Conservation (phyloP, 2,113 vertebrate species). For the Crotophaga sulcirostris region DNA sequence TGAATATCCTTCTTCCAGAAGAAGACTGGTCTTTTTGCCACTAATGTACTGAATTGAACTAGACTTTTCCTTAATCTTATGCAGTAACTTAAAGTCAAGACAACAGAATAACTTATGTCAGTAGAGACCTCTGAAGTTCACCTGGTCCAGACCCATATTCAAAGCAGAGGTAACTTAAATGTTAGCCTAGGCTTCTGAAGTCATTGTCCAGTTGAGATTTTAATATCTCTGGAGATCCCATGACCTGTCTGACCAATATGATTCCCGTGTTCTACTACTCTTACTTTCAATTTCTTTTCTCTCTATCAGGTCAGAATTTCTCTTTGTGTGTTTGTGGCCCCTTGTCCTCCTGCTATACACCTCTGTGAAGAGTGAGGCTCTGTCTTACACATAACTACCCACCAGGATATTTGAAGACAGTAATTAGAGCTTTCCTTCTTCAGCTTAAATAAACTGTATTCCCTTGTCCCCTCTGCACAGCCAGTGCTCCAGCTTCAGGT, state of each 20-base stretch:
- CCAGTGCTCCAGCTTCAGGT: background rate
- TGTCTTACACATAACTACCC: background rate
- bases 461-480: background rate
- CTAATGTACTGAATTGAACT: background rate
- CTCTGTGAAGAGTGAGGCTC: background rate
- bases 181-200: background rate
- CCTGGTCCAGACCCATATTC: background rate
- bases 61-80: conserved; percentile 7
- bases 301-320: background rate
- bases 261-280: background rate
- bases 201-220: background rate
- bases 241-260: background rate
- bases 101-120: background rate
- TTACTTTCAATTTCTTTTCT: background rate
- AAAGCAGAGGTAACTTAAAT: background rate
- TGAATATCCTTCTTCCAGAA: background rate
- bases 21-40: background rate
- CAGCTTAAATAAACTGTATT: background rate
- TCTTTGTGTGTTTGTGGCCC: background rate
- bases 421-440: background rate
- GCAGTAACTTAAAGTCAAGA: background rate
- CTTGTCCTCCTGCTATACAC: background rate
- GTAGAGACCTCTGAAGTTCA: background rate
- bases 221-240: background rate
- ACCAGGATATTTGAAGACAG: background rate